phyloP scores from a whole-genome alignment of 2,113 vertebrate species.

The Oenanthe oenanthe region DNA sequence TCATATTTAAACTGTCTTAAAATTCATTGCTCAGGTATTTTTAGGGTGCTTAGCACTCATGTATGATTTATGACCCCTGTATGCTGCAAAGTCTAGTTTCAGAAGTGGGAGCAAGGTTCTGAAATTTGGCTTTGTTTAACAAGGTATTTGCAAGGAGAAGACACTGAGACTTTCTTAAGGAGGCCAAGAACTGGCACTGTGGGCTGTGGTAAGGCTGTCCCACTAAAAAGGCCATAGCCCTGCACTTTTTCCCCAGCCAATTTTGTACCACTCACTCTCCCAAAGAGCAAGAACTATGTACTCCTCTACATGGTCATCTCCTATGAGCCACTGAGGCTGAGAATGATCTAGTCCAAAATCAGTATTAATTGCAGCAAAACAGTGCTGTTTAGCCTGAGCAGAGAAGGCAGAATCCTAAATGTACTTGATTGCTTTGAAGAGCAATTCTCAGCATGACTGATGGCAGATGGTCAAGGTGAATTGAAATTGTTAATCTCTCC shows the following conservation, averaged over 20 bases:
- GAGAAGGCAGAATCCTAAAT: background rate
- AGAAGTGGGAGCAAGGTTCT: background rate
- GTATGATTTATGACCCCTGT: background rate
- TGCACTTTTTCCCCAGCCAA: background rate
- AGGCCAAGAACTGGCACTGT: background rate
- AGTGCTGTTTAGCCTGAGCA: background rate
- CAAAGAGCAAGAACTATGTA: background rate
- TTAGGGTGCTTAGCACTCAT: background rate
- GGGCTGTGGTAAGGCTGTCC: background rate
- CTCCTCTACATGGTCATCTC: background rate
- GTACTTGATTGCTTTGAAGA: background rate
- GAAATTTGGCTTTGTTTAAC: background rate
- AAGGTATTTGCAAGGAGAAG: background rate
- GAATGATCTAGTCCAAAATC: background rate
- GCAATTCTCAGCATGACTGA: background rate
- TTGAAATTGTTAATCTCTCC: background rate
- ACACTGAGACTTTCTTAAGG: background rate
- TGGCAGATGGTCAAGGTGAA: background rate
- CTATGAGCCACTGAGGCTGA: background rate
- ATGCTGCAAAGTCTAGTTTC: background rate
- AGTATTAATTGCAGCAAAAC: background rate
- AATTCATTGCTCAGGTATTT: slow-evolving; percentile 37
- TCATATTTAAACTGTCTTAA: slow-evolving; percentile 14
- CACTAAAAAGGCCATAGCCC: background rate
- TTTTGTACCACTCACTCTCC: background rate